Percentiles rank a stretch among this genome's conserved stretches.
Conservation (phyloP, 2,113 vertebrate genomes). For the Calonectris borealis region DNA sequence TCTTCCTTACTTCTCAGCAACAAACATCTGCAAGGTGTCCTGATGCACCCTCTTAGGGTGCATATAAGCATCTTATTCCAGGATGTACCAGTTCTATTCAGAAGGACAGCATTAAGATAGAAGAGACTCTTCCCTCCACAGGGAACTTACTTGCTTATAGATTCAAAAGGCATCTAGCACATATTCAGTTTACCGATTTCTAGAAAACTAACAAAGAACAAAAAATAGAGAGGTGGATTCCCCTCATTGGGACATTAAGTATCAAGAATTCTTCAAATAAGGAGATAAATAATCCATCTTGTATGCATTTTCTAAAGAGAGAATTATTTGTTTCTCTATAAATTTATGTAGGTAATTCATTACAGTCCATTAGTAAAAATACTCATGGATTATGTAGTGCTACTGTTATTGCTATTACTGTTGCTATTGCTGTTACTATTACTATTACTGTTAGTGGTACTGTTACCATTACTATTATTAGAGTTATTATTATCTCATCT, state of each 20-base stretch:
- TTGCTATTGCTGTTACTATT: not conserved
- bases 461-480: not conserved
- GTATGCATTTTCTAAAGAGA: not conserved
- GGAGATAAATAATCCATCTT: not conserved
- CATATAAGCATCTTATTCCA: not conserved
- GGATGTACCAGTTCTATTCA: not conserved
- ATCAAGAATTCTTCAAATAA: not conserved
- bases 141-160: not conserved
- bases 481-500: not conserved
- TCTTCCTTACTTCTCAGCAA: not conserved
- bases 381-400: not conserved
- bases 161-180: not conserved
- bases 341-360: not conserved
- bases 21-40: not conserved
- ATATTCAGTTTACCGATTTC: not conserved
- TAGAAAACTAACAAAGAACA: not conserved
- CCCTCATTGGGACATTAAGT: not conserved
- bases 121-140: not conserved
- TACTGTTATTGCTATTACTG: not conserved
- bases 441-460: not conserved
- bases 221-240: not conserved
- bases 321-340: not conserved
- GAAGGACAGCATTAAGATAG: not conserved
- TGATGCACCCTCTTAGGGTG: not conserved
- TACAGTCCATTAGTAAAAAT: not conserved